Conservation (phyloP, 2,888 invertebrate species). For the Seladonia tumulorum region DNA sequence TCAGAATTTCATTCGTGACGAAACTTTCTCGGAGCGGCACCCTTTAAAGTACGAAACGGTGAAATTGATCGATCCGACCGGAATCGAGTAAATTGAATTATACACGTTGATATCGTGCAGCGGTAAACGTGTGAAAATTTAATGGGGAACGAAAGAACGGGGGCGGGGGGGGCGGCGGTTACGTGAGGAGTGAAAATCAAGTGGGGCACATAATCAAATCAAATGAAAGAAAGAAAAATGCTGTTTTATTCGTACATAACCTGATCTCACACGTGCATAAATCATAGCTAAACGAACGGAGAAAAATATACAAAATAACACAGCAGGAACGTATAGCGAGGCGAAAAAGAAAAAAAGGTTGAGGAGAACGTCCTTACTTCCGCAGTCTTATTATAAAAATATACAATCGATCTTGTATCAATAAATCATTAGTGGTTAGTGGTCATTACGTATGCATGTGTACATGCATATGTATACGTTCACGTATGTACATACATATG, state of each 20-base stretch:
- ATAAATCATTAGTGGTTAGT: slow-evolving; percentile 51
- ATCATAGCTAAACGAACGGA: slow-evolving; percentile 36
- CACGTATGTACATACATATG: no score
- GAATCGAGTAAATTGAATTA: slow-evolving; percentile 56
- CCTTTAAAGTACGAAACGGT: slow-evolving; percentile 67
- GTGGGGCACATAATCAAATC: slow-evolving; percentile 3
- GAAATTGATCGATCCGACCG: slow-evolving; percentile 59
- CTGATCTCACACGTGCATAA: slow-evolving; percentile 39
- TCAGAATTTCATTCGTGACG: no score
- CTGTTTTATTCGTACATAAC: slow-evolving; percentile 59
- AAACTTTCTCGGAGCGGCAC: slow-evolving; percentile 59
- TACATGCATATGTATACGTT: no score
- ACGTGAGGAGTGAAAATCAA: slow-evolving; percentile 38
- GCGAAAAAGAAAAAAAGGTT: slow-evolving; percentile 14
- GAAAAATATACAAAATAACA: slow-evolving; percentile 55
- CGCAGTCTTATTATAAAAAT: slow-evolving; percentile 65
- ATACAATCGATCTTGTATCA: slow-evolving; percentile 56
- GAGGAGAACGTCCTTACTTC: slow-evolving; percentile 30
- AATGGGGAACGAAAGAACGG: slow-evolving; percentile 37
- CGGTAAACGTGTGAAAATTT: slow-evolving; percentile 43
- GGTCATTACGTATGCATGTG: slow-evolving; percentile 13
- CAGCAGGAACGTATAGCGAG: background rate
- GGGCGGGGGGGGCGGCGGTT: background rate
- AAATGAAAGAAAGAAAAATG: slow-evolving; percentile 43
- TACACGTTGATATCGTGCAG: slow-evolving; percentile 63